Base-by-base conservation (phyloP, 1,140 invertebrate genomes). In the Temnothorax nylanderi region DNA sequence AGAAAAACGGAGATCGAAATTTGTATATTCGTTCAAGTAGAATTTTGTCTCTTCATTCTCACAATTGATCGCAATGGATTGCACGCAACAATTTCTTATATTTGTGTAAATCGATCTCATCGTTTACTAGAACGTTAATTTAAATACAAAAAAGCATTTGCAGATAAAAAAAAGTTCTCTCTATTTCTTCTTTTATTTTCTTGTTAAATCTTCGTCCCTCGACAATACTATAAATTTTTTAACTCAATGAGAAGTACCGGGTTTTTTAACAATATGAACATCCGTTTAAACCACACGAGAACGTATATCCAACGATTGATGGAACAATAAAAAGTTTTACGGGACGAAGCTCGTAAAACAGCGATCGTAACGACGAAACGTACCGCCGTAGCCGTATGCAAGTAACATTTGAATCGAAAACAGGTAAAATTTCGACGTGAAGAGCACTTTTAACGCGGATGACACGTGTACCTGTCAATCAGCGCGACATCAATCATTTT, bases 321-420 rank as follows among this genome's bases (percentile, higher is more conserved):
- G 64, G 49, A 71, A 71, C 77, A 56, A 54, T 81, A 81, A 81
- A 81, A 56, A 71, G 47, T 81, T 71, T 81, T 81, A 80, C 34
- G 47, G 10, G 47, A 80, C 44, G 32, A 18, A 11, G n/a, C 10
- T 71, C 64, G 49, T 71, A 71, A 81, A 81, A 54, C 16, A 26
- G n/a, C 21, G 58, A 78, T 47, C 58, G 44, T 65, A 65, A 80
- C 34, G n/a, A 26, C 34, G 8, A 44, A 81, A 81, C 44, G 60
- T 54, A 54, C 8, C 21, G n/a, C 37, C 21, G 21, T 69, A 34
- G 62, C 11, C 58, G 60, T 41, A 41, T 54, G 34, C 47, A 60
- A 72, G 67, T 26, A 60, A 74, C 67, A 26, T 74, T 81, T 13
- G 77, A 69, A 71, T 81, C 37, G 18, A 47, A 74, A 82, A 72